Conservation (phyloP, 2,113 vertebrate species). For the Notiomystis cincta region DNA sequence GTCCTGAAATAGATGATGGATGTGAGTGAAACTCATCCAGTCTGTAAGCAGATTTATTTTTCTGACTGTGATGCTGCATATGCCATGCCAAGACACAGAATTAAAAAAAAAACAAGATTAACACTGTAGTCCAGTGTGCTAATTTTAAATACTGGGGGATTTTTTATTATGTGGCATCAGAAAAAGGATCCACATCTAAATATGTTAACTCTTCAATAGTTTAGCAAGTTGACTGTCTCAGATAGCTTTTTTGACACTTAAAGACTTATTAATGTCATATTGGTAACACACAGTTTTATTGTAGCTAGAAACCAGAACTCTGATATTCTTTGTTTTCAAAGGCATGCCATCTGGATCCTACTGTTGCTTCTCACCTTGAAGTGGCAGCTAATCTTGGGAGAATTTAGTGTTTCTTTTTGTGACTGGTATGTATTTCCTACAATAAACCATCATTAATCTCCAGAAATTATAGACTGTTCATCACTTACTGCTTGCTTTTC, state of each 20-base stretch:
- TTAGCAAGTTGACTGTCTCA: not conserved
- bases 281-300: not conserved
- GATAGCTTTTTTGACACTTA: not conserved
- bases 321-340: constrained; percentile 30
- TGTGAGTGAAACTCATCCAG: not conserved
- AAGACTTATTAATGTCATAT: not conserved
- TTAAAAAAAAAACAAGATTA: not conserved
- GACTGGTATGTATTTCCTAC: not conserved
- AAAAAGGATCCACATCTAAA: not conserved
- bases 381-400: constrained; percentile 66
- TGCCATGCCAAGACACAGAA: not conserved
- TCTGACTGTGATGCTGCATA: not conserved
- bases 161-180: not conserved
- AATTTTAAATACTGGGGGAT: not conserved
- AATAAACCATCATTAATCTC: not conserved
- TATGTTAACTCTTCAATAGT: not conserved
- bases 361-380: constrained; percentile 68
- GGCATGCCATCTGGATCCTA: constrained; percentile 72
- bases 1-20: not conserved
- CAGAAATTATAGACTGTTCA: not conserved
- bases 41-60: not conserved
- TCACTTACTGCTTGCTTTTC: not conserved
- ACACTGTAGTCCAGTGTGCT: not conserved
- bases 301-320: not conserved
- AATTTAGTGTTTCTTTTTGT: constrained; percentile 56